phyloP scores from a whole-genome alignment of 2,888 invertebrate species.

The Nephrotoma appendiculata region DNA sequence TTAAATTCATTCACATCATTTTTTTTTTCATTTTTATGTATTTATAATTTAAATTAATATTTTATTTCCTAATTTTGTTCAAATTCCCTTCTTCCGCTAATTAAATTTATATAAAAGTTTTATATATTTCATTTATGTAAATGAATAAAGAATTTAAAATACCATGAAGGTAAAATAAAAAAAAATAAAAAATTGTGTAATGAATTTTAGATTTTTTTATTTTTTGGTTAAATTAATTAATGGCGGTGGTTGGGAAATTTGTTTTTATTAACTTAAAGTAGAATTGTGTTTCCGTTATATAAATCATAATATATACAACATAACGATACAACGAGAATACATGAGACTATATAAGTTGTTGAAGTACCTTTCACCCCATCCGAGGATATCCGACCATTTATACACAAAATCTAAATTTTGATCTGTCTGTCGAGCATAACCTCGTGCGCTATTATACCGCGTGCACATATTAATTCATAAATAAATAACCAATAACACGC shows the following conservation, averaged over 20 bases:
- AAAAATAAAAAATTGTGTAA: neutral
- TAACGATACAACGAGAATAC: neutral
- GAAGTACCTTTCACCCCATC: neutral
- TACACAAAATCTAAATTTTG: neutral
- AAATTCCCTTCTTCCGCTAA: neutral
- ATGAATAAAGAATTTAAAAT: neutral
- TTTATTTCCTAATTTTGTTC: neutral
- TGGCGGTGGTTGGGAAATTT: neutral
- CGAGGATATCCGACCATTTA: neutral
- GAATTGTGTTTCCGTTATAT: neutral
- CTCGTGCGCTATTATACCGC: neutral
- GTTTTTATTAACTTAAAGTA: neutral
- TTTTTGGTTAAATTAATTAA: neutral
- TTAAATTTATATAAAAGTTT: neutral
- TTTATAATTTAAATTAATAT: neutral
- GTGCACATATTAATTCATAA: neutral
- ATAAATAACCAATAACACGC: neutral
- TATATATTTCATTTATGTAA: neutral
- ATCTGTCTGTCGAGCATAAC: neutral
- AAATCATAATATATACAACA: neutral
- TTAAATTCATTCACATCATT: no score
- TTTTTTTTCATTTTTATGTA: neutral
- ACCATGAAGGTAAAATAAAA: neutral
- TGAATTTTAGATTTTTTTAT: neutral
- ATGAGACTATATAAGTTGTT: neutral